These are phyloP conservation scores for Acleris laterana DNA, from an alignment of 2,888 invertebrate species.

Conservation along the genomic window DNA sequence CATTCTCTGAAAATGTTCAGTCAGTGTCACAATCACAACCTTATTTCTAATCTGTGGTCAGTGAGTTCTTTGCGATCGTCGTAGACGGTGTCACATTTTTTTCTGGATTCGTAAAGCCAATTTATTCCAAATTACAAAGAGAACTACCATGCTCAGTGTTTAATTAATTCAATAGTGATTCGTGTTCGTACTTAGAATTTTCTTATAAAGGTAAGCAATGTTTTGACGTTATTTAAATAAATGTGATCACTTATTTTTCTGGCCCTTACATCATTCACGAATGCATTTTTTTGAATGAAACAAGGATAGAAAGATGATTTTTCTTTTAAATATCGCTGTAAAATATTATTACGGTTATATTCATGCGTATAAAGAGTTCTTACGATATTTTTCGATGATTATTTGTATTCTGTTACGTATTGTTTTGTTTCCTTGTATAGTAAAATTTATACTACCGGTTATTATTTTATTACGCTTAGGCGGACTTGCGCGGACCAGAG, in stretches of 20 bases:
- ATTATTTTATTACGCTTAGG: no score
- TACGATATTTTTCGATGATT: no score
- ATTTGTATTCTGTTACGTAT: no score
- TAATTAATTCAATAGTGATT: background rate
- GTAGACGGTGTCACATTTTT: background rate
- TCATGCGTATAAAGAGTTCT: no score
- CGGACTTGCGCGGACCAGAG: no score
- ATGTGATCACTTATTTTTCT: conserved; percentile 2
- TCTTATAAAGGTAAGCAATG: background rate
- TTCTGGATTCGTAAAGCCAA: background rate
- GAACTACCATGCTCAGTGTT: conserved; percentile 1
- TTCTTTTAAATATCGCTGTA: no score
- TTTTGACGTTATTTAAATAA: background rate
- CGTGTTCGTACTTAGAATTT: background rate
- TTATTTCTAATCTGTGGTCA: background rate
- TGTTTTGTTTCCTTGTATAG: no score
- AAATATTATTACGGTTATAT: no score
- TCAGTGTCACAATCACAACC: background rate
- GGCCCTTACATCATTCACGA: conserved; percentile 31
- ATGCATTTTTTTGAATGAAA: conserved; percentile 20
- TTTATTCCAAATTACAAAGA: background rate
- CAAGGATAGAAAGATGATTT: background rate
- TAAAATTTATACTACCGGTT: no score
- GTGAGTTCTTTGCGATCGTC: background rate
- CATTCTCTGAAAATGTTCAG: background rate